Base-by-base conservation (phyloP, 2,888 invertebrate genomes). In the Hirtodrosophila confusa region DNA sequence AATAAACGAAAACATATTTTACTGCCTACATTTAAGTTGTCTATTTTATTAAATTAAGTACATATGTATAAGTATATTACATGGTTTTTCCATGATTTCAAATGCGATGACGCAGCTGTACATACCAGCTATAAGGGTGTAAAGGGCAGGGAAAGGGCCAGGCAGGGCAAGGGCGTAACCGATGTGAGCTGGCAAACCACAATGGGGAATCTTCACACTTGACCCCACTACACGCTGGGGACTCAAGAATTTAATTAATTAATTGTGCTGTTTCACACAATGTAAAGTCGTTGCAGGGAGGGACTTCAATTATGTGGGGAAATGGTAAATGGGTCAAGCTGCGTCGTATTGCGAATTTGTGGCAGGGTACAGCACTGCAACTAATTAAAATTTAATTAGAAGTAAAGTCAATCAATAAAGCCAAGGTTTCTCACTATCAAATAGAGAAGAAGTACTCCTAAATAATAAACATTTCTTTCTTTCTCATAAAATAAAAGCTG, bases 171-270 rank as follows among this genome's bases (percentile, higher is more conserved):
- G 60, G 54, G 66, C 44, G 48, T 55, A 2, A 10, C 58, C 45
- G 49, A 37, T 51, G 53, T 36, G 54, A 47, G 61, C 33, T 69
- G 50, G 23, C 40, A 51, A 49, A 35, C 75, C 86, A 57, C 86
- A 69, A 57, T 64, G 65, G 82, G 67, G 76, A 41, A 55, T 56
- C 70, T 71, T 76, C 70, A 71, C 86, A 80, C 82, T 86, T 79
- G 70, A 70, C 71, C 83, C 70, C 41, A 67, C 69, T 68, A 77
- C 45, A 55, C 54, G 41, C 65, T 35, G 68, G 69, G 69, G 27
- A 27, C 69, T 57, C 50, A 84, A 84, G 84, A 86, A 86, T 80
- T 86, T 86, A 82, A 86, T 82, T 82, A 82, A 82, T 86, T 82
- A 86, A 82, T 80, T 84, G 78, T 69, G 66, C 61, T 70, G 56